Evolutionary conservation across 2,888 invertebrate genomes (phyloP), one percentile per base, ranked within the genome.

Genomic region (Cloeon dipterum): DNA sequence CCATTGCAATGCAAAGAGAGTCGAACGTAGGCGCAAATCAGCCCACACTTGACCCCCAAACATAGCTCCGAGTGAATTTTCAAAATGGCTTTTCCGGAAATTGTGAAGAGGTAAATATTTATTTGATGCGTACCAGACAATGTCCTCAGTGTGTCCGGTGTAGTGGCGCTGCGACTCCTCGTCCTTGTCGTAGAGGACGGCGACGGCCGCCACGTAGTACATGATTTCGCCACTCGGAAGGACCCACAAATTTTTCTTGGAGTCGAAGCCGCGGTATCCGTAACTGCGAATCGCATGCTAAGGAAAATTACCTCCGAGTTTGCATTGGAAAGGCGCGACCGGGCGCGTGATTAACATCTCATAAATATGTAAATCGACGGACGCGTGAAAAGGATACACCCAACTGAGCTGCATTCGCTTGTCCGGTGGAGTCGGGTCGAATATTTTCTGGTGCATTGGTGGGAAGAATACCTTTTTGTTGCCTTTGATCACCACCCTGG

Each of bases 141-240:
- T 85, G 48, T 91, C 89, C 55, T 89, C 88, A 0, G 83, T 89
- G 52, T 91, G 91, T 5, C 85, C 88, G 10, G 66, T 72, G 50
- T 91, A 91, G 54, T 89, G 88, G 43, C 88, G 62, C 59, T 91
- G 91, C 1, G 75, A 66, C 50, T 86, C 83, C 52, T 81, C 79
- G 42, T 79, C 78, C 34, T 81, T 66, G 53, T 89, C 83, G 51
- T 77, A 81, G 57, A 91, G 68, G 20, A 91, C 73, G 0, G 83
- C 89, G 1, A 89, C 79, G 1, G 88, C 81, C 1, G 86, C 86
- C n/a, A 89, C 88, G 52, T 76, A 85, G 56, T 89, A 91, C 26
- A 89, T 62, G 7, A 91, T 63, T 55, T 94, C 94, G 1, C 91
- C 93, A 1, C 89, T 88, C 1, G 89, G 88, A 37, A 94, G 59